Base-by-base conservation (phyloP, 92 coral and sea anemone species). In the Phenganax subtilis region DNA sequence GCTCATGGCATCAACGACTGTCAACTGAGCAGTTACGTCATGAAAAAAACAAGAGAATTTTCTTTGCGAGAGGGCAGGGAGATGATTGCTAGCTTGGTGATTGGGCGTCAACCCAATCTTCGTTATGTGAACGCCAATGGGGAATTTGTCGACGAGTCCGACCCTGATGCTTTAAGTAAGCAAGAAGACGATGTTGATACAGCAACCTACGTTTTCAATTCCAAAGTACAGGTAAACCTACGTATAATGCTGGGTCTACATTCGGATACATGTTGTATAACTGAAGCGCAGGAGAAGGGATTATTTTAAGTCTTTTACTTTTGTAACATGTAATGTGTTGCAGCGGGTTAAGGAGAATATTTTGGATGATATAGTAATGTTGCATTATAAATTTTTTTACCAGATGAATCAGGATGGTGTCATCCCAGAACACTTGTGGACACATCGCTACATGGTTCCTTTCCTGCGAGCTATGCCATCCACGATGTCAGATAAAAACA, bases 21-120 rank as follows among this genome's bases (percentile, higher is more conserved):
- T 12, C 84, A 80, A 57, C 55, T 80, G 84, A 55, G 61, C 52
- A 75, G 52, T 55, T 80, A 57, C 20, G 11, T 80, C 27, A 80
- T 62, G 56, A 55, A 62, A 56, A 64, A 80, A 12, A 70, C 54
- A 8, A 56, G 66, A 31, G 80, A 69, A 9, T 81, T 52, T 25
- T 12, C 73, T 20, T 17, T 65, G 30, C 8, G 47, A n/a, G 51
- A 53, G 28, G 62, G 2, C 54, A 53, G 55, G 15, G 15, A 25
- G 55, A 51, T 54, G 66, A 70, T 68, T 55, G 80, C 65, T 55
- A 72, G 59, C 63, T 11, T 80, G 14, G 57, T 58, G 29, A 31
- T 80, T 55, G 80, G 84, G 9, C 71, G 58, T 51, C 84, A 68
- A 55, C 72, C 72, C 12, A 67, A 67, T 31, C 72, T 27, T 10